Evolutionary conservation across 2,888 invertebrate species (phyloP), one percentile per base, ranked within the genome.

Genomic region (Eubasilissa splendida): DNA sequence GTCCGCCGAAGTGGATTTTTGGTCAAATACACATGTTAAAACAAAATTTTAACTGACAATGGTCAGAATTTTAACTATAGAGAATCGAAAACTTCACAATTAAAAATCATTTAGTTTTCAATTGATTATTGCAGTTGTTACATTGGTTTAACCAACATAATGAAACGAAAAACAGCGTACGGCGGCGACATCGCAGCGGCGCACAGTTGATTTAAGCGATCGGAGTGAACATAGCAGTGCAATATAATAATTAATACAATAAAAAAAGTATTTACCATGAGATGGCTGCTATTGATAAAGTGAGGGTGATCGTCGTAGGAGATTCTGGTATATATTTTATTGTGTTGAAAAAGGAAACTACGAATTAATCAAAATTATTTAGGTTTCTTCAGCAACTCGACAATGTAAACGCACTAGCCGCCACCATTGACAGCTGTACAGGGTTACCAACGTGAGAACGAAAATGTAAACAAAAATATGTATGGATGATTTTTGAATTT

Each of bases 261-360:
- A 22, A 56, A 75, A 75, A 56, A 53, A 65, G 65, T 74, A 77
- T 77, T 80, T 80, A 80, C 80, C 80, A 73, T 73, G 63, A 52
- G 76, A 96, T 95, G 95, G 94, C 96, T 86, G 94, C 94, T 84
- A 95, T 96, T 86, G 96, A 97, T 88, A 95, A 96, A 91, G 96
- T 97, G 22, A 95, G 97, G 88, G 94, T 98, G 82, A 93, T 98
- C 85, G 94, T 98, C 81, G 93, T 98, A 82, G 98, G 98, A 74
- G 98, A 98, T 91, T 96, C 96, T 83, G 96, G 96, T 95, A 91
- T 88, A 86, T 86, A 79, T 77, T 80, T 60, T 5, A 70, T 53
- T 71, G 31, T 60, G 58, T 70, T 2, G 71, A 31, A 22, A 10
- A 52, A 70, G 53, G 10, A 22, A 53, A 52, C 22, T n/a, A 22